A percentile compares a stretch with the other conserved stretches of the same genome.
Conservation (phyloP, 2,797 vertebrate genomes). For the Kryptolebias ocellatus region DNA sequence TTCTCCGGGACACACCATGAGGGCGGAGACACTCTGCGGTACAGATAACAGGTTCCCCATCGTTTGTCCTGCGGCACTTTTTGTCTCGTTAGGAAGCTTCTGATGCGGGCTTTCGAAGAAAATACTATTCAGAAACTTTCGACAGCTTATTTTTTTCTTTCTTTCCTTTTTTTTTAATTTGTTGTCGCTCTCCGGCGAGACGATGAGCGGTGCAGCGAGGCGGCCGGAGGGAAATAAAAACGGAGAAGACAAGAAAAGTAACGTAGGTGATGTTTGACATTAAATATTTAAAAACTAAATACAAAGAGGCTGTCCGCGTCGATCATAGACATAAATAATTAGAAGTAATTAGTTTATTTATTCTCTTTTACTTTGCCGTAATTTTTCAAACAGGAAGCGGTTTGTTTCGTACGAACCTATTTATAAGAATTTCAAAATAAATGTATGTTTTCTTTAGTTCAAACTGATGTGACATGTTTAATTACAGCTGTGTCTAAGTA, state of each 20-base stretch:
- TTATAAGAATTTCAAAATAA: too few species aligned
- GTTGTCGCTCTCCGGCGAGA: constrained; percentile 4
- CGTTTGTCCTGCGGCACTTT: background rate
- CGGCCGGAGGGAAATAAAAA: background rate
- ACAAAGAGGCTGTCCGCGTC: background rate
- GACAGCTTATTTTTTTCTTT: background rate
- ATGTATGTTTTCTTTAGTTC: too few species aligned
- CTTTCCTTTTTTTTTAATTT: background rate
- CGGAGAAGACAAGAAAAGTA: background rate
- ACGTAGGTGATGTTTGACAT: constrained; percentile 50
- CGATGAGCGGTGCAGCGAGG: constrained; percentile 46
- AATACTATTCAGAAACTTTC: background rate
- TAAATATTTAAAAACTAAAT: background rate
- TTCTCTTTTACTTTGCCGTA: too few species aligned
- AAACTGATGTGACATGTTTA: too few species aligned
- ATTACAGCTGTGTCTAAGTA: too few species aligned
- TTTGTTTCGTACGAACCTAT: too few species aligned
- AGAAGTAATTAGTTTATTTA: too few species aligned
- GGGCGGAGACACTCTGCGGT: background rate
- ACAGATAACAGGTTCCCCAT: constrained; percentile 10
- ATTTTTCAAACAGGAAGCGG: too few species aligned
- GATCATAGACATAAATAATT: too few species aligned
- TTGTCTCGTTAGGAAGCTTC: background rate
- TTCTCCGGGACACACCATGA: constrained; percentile 13
- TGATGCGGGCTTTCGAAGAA: background rate